Conservation (phyloP, 2,113 vertebrate species). For the Bujurquina vittata region DNA sequence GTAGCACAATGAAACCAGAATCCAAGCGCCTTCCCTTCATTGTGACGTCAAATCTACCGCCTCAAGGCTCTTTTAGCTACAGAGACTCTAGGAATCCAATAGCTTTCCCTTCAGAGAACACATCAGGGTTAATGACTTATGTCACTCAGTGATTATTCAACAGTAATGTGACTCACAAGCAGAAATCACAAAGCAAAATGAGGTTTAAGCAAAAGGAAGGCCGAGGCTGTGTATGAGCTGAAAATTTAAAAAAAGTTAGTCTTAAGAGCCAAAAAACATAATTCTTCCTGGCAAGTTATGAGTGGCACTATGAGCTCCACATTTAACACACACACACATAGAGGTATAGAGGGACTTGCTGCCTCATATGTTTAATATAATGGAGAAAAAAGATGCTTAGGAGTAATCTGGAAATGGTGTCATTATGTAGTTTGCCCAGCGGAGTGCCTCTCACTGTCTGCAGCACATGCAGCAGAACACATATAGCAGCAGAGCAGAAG, state of each 20-base stretch:
- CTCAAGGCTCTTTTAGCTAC: neutral
- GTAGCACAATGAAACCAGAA: slow-evolving; percentile 18
- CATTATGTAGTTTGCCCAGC: neutral
- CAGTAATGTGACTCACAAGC: neutral
- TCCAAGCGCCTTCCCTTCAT: slow-evolving; percentile 4
- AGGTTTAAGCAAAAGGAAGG: neutral
- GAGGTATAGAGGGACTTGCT: neutral
- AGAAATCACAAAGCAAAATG: neutral
- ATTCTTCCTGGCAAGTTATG: neutral
- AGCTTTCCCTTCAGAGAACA: neutral
- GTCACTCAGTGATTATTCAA: neutral
- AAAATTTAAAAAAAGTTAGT: neutral
- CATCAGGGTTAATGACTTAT: neutral
- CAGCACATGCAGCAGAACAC: neutral
- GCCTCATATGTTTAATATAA: neutral
- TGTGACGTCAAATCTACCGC: slow-evolving; percentile 21
- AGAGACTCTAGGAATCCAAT: neutral
- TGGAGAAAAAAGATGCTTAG: neutral
- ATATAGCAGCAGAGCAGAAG: neutral
- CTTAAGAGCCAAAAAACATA: neutral
- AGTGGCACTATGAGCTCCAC: neutral
- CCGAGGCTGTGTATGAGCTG: neutral
- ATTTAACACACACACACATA: neutral
- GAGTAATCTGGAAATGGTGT: neutral
- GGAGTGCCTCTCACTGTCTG: neutral